These are phyloP conservation scores for Drosophila pseudoobscura DNA, from an alignment of 1,140 invertebrate species.

Conservation along the genomic window DNA sequence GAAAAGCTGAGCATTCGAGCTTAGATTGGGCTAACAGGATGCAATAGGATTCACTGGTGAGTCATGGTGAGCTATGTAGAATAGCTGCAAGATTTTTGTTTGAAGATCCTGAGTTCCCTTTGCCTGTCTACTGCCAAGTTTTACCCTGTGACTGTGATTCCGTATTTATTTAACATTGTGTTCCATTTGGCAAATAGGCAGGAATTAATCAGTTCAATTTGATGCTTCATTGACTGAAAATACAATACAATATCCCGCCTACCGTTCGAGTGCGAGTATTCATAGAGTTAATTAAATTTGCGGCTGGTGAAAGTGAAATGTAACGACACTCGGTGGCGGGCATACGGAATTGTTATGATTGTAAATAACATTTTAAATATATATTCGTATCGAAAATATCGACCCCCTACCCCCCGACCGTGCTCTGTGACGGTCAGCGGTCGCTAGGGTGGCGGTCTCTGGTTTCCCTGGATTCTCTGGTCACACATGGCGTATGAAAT, in stretches of 20 bases:
- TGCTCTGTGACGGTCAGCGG: neutral
- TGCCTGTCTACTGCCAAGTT: no score
- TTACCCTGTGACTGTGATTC: no score
- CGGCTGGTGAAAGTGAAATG: slow-evolving; percentile 66
- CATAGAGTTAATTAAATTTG: slow-evolving; percentile 77
- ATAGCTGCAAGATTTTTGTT: neutral
- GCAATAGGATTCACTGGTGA: neutral
- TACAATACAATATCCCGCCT: neutral
- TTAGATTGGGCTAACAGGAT: neutral
- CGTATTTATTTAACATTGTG: neutral
- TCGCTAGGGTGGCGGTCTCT: neutral
- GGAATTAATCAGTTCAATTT: slow-evolving; percentile 55
- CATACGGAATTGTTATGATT: slow-evolving; percentile 44
- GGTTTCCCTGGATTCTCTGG: neutral
- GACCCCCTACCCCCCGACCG: neutral
- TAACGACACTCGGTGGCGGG: slow-evolving; percentile 51
- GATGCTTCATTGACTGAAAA: slow-evolving; percentile 49
- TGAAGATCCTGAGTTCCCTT: neutral
- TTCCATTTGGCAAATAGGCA: slow-evolving; percentile 15
- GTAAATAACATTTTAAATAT: slow-evolving; percentile 58
- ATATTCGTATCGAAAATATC: neutral
- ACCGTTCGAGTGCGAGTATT: slow-evolving; percentile 3
- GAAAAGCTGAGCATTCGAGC: neutral
- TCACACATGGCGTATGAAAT: slow-evolving; percentile 70
- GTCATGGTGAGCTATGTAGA: neutral